A percentile compares a stretch with the other conserved stretches of the same genome.
Conservation (phyloP, 2,797 vertebrate genomes). For the Microctenopoma lineatum region DNA sequence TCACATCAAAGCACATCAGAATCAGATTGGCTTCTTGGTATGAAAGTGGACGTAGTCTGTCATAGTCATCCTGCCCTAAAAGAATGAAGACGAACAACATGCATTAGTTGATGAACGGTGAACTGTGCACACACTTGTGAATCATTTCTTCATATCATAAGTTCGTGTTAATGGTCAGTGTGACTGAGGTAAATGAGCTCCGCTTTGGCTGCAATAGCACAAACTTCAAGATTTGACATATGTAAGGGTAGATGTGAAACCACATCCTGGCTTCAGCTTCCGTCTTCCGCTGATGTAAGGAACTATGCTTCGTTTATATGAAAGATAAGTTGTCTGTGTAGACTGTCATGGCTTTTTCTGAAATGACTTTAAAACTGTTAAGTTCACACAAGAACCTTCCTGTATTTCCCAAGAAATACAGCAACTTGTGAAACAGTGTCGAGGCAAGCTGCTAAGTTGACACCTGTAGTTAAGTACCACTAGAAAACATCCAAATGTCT, state of each 20-base stretch:
- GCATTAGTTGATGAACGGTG: background rate
- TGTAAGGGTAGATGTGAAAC: slow-evolving; percentile 55
- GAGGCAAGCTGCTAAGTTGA: background rate
- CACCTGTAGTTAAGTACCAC: background rate
- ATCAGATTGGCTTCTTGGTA: slow-evolving; percentile 93
- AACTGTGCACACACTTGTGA: background rate
- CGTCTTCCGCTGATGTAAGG: slow-evolving; percentile 56
- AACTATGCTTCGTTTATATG: slow-evolving; percentile 18
- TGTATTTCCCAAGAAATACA: background rate
- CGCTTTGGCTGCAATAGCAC: slow-evolving; percentile 4
- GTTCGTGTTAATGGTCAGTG: background rate
- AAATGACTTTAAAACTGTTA: background rate
- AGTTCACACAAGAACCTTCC: background rate
- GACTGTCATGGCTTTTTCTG: slow-evolving; percentile 15
- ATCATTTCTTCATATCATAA: background rate
- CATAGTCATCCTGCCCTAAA: slow-evolving; percentile 97
- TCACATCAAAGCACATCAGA: slow-evolving; percentile 96
- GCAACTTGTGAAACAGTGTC: background rate
- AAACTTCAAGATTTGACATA: slow-evolving; percentile 17
- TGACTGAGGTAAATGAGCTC: background rate
- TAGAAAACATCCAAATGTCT: background rate
- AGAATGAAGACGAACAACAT: slow-evolving; percentile 17
- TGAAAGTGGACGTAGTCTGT: slow-evolving; percentile 93
- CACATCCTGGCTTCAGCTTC: slow-evolving; percentile 84
- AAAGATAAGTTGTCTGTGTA: slow-evolving; percentile 62